Percentiles rank a stretch among this genome's conserved stretches.
Conservation (phyloP, 2,113 vertebrate species). For the Cyprinodon tularosa region DNA sequence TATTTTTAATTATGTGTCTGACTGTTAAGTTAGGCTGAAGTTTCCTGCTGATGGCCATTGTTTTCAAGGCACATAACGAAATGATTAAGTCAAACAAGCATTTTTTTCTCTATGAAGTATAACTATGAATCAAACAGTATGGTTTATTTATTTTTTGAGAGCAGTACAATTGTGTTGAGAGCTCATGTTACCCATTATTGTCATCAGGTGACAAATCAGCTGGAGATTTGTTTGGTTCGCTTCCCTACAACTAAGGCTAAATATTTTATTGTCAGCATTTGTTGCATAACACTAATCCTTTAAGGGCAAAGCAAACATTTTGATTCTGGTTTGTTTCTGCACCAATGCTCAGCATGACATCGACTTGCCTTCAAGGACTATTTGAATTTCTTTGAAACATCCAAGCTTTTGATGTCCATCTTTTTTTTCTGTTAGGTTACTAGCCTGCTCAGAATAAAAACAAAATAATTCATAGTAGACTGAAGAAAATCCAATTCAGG, state of each 20-base stretch:
- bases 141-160: not conserved
- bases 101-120: not conserved
- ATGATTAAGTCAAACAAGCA: not conserved
- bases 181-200: not conserved
- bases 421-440: slow-evolving; percentile 11
- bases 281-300: slow-evolving; percentile 20
- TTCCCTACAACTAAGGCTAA: slow-evolving; percentile 15
- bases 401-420: slow-evolving; percentile 42
- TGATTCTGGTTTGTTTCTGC: slow-evolving; percentile 47
- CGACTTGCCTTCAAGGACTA: slow-evolving; percentile 29
- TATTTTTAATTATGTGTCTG: not conserved
- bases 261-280: slow-evolving; percentile 32
- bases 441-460: slow-evolving; percentile 25
- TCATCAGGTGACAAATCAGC: not conserved
- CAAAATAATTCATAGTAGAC: slow-evolving; percentile 1
- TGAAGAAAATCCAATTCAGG: slow-evolving; percentile 15
- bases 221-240: not conserved
- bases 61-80: not conserved
- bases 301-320: slow-evolving; percentile 20
- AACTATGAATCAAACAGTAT: not conserved
- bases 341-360: slow-evolving; percentile 27
- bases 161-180: not conserved
- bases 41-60: not conserved
- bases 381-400: slow-evolving; percentile 58
- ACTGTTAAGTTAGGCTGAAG: not conserved